Base-by-base conservation (phyloP, 2,888 invertebrate genomes). In the Anorthoa munda region DNA sequence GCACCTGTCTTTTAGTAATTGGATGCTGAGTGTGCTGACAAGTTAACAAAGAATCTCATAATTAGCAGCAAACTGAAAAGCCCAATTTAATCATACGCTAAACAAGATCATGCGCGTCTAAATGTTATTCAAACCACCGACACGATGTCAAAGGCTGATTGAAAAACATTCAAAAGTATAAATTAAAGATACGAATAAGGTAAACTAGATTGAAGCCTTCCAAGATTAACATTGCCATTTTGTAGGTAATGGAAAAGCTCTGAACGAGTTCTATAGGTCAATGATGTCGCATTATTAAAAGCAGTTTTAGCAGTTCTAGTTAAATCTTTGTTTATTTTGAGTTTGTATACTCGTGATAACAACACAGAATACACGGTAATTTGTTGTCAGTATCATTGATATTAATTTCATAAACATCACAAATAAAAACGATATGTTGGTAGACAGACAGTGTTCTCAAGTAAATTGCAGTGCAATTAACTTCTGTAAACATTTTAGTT, bases 191-290 rank as follows among this genome's bases (percentile, higher is more conserved):
- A 53, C 72, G 26, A 83, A 83, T 83, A 77, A 83, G 83, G 80
- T 83, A 82, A 85, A 83, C 67, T 72, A 72, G 81, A 66, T 60
- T 65, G 87, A 89, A 86, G 74, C 88, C 86, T 79, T 75, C 68
- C 55, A 82, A 82, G 58, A 67, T 60, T 72, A 21, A 51, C 72
- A 79, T 74, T 74, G 68, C 69, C 63, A 79, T 78, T 82, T 81
- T 65, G 73, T 39, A 39, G 39, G 39, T 79, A 82, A 82, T 78
- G 70, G 79, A 58, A 71, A 73, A 65, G 73, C 63, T 55, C 26
- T 17, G 45, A 66, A 60, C 39, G 46, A 75, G 65, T 81, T 58
- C 12, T 55, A 72, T 59, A 59, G 68, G 59, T 68, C 76, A 79
- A 60, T 78, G 65, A 74, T 48, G 67, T 61, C 64, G 45, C 13